phyloP scores from a whole-genome alignment of 2,113 vertebrate species.

The Centropus bengalensis region DNA sequence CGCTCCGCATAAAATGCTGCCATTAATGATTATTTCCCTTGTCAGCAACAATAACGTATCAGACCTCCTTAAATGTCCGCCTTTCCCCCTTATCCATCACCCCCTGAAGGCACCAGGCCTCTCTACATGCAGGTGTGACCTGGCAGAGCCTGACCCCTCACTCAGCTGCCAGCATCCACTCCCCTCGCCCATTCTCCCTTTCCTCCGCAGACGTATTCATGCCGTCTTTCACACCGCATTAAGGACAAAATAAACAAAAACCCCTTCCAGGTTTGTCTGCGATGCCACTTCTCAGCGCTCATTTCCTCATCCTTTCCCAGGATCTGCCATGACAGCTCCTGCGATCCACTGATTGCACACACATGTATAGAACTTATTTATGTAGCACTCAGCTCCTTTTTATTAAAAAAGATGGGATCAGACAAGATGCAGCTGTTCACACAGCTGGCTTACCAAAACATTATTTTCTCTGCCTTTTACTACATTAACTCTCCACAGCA shows the following conservation, averaged over 20 bases:
- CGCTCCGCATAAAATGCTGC: not conserved
- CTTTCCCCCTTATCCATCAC: not conserved
- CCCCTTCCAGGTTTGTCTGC: slow-evolving; percentile 10
- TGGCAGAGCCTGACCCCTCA: not conserved
- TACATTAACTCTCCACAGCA: not conserved
- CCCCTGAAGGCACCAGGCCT: not conserved
- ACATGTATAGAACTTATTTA: not conserved
- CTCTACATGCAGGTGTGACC: not conserved
- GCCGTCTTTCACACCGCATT: not conserved
- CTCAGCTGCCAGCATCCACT: not conserved
- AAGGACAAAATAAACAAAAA: not conserved
- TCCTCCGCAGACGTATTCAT: not conserved
- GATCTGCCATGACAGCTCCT: slow-evolving; percentile 13
- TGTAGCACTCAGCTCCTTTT: not conserved
- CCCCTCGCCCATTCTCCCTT: not conserved
- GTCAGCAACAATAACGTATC: not conserved
- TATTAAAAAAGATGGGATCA: slow-evolving; percentile 28
- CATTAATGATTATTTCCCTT: not conserved
- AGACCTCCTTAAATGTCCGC: not conserved
- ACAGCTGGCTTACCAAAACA: not conserved
- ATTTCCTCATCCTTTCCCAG: not conserved
- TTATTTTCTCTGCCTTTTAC: not conserved
- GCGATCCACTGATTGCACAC: not conserved
- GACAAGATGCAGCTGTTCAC: slow-evolving; percentile 40
- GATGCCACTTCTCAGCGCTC: not conserved